Base-by-base conservation (phyloP, 2,888 invertebrate genomes). In the Pollenia griseotomentosa region DNA sequence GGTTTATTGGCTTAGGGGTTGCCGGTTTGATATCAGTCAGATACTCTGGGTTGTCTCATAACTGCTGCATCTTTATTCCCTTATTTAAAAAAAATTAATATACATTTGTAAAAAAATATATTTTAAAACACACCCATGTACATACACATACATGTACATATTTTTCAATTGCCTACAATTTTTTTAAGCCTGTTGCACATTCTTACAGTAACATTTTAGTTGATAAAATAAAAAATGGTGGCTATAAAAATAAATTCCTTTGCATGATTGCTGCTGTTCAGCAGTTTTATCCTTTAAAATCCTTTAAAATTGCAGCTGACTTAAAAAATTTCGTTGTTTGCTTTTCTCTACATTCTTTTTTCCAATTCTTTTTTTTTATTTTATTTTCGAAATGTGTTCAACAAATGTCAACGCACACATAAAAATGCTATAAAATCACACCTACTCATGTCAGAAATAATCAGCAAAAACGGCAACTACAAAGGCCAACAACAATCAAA, bases 401-500 rank as follows among this genome's bases (percentile, higher is more conserved):
- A 82, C 87, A 87, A 87, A 87, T 87, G 87, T 84, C 91, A 90
- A 90, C 89, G 91, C 91, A 90, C 90, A 91, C 88, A 89, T 91
- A 89, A 91, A 90, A 91, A 91, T 90, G 89, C 92, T 90, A 91
- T 91, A 91, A 91, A 92, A 92, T 91, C 92, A 91, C 91, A 91
- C 91, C 91, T 91, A 90, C 91, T 89, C 89, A 88, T 84, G 89
- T 89, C 91, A 88, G 90, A 89, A 91, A 92, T 91, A 91, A 92
- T 91, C 91, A 90, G 90, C 75, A 71, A 23, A 9, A 16, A 51
- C 11, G 71, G 48, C 73, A 82, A 82, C 55, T 79, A 65, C 48
- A 70, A 70, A 33, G 40, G 61, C 55, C 10, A 46, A 74, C 57
- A 65, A 68, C 65, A 71, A 81, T 65, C 70, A 77, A 77, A 85